Conservation (phyloP, 2,888 invertebrate species). For the Eueremaeus valkanovi region DNA sequence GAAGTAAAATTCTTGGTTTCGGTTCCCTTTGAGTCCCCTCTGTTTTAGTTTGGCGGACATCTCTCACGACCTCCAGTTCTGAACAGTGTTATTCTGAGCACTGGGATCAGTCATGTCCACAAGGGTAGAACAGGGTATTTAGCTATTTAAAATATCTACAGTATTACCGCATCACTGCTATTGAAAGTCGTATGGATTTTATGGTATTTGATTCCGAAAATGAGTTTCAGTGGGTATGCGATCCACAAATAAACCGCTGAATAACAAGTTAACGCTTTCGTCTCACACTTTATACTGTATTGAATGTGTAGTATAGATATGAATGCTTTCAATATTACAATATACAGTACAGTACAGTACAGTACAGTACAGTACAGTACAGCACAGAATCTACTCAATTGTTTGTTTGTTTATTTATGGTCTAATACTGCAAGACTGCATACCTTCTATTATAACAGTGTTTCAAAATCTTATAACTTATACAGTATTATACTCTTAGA, state of each 20-base stretch:
- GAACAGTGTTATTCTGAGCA: background rate
- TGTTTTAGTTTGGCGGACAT: background rate
- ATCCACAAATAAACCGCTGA: slow-evolving; percentile 8
- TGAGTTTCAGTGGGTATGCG: slow-evolving; percentile 1
- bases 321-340: no score
- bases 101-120: background rate
- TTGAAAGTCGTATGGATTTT: slow-evolving; percentile 13
- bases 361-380: background rate
- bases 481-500: no score
- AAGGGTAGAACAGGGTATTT: slow-evolving; percentile 8
- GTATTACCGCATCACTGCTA: slow-evolving; percentile 23
- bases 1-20: background rate
- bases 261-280: slow-evolving; percentile 8
- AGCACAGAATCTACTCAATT: background rate
- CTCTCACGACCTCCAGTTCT: slow-evolving; percentile 21
- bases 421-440: background rate
- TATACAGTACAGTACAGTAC: no score
- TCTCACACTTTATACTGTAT: slow-evolving; percentile 23
- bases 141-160: background rate
- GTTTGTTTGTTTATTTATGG: slow-evolving; percentile 23
- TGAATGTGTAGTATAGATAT: no score
- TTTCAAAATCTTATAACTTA: background rate
- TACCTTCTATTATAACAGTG: slow-evolving; percentile 23
- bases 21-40: slow-evolving; percentile 12
- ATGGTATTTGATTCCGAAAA: slow-evolving; percentile 21